Percentiles rank a stretch among this genome's conserved stretches.
Conservation (phyloP, 1,140 invertebrate species). For the Caenorhabditis inopinata region DNA sequence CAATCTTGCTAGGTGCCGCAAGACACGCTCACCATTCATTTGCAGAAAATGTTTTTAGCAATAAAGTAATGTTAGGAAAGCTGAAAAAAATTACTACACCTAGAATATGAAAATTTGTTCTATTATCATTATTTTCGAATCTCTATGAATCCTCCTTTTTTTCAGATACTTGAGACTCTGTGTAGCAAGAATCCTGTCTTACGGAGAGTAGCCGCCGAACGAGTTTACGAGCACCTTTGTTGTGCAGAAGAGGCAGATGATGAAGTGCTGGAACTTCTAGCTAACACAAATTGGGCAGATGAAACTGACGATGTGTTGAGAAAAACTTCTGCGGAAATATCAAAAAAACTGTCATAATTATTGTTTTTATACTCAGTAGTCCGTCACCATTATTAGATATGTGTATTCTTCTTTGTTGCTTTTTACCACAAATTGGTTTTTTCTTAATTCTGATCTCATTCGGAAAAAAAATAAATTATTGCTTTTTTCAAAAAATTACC, state of each 20-base stretch:
- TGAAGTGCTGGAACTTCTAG: not conserved
- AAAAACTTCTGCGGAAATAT: not conserved
- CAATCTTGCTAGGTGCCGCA: no score
- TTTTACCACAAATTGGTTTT: no score
- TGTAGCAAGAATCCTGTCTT: not conserved
- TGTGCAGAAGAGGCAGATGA: not conserved
- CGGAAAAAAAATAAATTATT: no score
- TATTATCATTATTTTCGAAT: no score
- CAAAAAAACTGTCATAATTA: not conserved
- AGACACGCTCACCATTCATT: no score
- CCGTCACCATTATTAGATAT: not conserved
- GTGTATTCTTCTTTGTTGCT: not conserved
- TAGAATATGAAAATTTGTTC: no score
- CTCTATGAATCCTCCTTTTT: not conserved
- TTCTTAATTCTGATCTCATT: no score
- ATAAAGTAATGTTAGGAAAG: no score
- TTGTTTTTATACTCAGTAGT: not conserved
- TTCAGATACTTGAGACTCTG: not conserved
- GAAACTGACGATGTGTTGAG: not conserved
- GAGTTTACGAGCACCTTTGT: constrained; percentile 4
- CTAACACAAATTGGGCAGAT: not conserved
- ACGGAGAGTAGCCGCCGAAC: not conserved
- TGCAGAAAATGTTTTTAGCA: no score
- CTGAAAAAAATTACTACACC: no score
- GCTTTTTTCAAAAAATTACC: no score